Evolutionary conservation across 2,888 invertebrate genomes (phyloP).

Genomic region (Oxycera nigricornis): DNA sequence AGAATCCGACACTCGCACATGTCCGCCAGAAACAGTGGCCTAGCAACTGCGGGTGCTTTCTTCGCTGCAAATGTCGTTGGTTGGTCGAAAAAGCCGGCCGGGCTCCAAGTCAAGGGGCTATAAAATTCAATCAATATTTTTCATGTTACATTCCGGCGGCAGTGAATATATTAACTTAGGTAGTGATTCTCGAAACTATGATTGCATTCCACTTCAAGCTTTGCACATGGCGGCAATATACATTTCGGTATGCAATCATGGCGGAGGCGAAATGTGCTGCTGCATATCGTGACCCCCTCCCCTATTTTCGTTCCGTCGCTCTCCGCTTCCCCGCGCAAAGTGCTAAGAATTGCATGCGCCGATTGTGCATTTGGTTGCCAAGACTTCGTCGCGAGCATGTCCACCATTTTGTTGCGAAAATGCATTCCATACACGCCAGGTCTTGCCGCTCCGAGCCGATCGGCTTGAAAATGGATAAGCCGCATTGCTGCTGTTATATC

Average conservation of each 20-base stretch:
- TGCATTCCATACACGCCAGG: slow-evolving; percentile 3
- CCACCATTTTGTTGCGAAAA: slow-evolving; percentile 46
- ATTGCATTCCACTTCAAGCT: not conserved
- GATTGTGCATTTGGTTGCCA: not conserved
- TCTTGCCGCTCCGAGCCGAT: not conserved
- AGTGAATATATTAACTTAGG: too few relatives aligned
- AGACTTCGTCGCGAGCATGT: not conserved
- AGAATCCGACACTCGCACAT: slow-evolving; percentile 11
- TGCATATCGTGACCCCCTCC: not conserved
- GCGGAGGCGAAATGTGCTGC: not conserved
- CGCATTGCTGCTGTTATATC: too few relatives aligned
- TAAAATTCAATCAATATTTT: not conserved
- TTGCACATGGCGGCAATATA: slow-evolving; percentile 4
- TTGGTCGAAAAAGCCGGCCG: slow-evolving; percentile 14
- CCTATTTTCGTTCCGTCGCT: not conserved
- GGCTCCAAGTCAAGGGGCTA: not conserved
- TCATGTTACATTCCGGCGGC: too few relatives aligned
- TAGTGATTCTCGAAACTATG: too few relatives aligned
- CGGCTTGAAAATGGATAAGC: too few relatives aligned
- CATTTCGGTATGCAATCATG: not conserved
- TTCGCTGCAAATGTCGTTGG: not conserved
- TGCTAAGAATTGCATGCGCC: not conserved
- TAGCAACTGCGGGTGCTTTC: slow-evolving; percentile 24
- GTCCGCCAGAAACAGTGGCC: not conserved
- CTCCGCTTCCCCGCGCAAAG: not conserved